Evolutionary conservation across 37 sponge, comb jelly and placozoan species (phyloP).

Genomic region (Hormiphora californensis): DNA sequence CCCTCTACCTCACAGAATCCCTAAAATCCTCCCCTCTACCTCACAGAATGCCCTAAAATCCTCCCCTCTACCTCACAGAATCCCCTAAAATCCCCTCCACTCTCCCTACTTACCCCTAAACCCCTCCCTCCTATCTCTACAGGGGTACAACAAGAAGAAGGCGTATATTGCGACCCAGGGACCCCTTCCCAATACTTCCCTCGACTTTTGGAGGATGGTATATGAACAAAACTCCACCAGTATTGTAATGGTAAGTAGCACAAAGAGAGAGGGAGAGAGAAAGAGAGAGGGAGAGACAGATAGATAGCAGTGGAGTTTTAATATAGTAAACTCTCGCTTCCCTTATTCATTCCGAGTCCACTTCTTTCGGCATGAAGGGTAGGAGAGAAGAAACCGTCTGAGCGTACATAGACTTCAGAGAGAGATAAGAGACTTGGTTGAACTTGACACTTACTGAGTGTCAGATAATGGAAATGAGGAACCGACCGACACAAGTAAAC

Average conservation of each 20-base stretch:
- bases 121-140: background rate
- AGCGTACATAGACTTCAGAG: background rate
- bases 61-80: too few relatives aligned
- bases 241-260: conserved; percentile 88
- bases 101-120: too few relatives aligned
- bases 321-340: too few relatives aligned
- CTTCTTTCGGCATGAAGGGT: background rate
- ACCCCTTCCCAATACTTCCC: conserved; percentile 66
- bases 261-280: conserved; percentile 75
- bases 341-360: too few relatives aligned
- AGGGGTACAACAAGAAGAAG: conserved; percentile 76
- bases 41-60: too few relatives aligned
- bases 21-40: too few relatives aligned
- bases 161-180: conserved; percentile 92
- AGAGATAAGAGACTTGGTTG: background rate
- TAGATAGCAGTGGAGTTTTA: too few relatives aligned
- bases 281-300: too few relatives aligned
- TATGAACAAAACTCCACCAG: conserved; percentile 77
- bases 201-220: conserved; percentile 94
- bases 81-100: too few relatives aligned
- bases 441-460: background rate
- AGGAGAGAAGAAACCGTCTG: background rate
- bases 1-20: too few relatives aligned
- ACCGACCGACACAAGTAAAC: too few relatives aligned
- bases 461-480: too few relatives aligned